Conservation (phyloP, 2,113 vertebrate species). For the Etia nguti region DNA sequence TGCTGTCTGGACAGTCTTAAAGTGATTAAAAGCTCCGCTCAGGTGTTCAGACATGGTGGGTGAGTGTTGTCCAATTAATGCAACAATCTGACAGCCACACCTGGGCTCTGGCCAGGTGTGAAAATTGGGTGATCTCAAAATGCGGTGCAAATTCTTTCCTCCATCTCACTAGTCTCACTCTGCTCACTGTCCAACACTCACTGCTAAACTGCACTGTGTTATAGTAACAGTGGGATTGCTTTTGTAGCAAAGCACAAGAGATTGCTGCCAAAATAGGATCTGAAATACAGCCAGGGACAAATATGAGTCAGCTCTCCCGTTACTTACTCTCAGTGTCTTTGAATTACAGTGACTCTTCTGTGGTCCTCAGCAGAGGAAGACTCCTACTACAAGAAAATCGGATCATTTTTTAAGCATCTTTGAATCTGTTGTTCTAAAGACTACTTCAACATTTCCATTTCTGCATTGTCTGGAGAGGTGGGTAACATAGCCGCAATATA, state of each 20-base stretch:
- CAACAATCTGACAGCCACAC: background rate
- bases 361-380: background rate
- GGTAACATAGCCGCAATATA: background rate
- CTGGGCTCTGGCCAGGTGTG: constrained; percentile 25
- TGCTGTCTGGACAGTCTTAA: constrained; percentile 19
- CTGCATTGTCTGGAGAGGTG: background rate
- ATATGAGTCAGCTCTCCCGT: background rate
- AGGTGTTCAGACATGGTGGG: background rate
- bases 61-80: background rate
- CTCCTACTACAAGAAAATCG: background rate
- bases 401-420: background rate
- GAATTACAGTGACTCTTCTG: background rate
- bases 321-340: background rate
- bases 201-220: background rate
- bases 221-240: background rate
- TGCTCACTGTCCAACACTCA: background rate
- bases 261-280: background rate
- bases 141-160: background rate
- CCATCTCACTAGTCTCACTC: background rate
- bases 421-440: background rate
- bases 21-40: constrained; percentile 28
- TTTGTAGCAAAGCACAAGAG: background rate
- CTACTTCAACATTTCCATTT: background rate
- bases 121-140: background rate
- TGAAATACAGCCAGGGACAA: background rate